phyloP scores from a whole-genome alignment of 1,140 invertebrate genomes.

The Goniozus legneri region DNA sequence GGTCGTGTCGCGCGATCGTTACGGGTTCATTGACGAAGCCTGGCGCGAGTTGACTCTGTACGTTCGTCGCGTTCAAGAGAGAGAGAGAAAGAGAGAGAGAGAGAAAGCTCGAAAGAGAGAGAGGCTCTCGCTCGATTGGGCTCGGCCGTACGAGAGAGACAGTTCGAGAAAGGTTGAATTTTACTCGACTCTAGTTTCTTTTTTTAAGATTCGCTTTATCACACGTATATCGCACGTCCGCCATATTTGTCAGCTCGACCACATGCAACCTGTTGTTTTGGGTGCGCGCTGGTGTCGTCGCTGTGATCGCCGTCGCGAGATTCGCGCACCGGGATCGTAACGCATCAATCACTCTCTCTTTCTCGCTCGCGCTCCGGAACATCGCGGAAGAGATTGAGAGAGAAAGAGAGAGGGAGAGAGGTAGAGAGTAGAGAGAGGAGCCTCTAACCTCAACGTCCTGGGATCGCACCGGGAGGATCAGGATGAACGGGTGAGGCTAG shows the following conservation, averaged over 20 bases:
- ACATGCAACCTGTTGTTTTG: constrained; percentile 44
- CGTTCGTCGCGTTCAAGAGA: no score
- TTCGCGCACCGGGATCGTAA: no score
- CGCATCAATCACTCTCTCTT: no score
- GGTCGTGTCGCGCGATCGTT: no score
- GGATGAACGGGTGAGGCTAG: constrained; percentile 42
- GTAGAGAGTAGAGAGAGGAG: no score
- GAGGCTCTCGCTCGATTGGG: no score
- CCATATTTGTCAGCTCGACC: constrained; percentile 25
- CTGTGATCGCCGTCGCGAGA: constrained; percentile 15
- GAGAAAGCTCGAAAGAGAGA: not conserved
- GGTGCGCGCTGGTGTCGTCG: constrained; percentile 24
- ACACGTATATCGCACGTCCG: no score
- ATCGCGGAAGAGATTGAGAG: not conserved
- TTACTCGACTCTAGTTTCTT: not conserved
- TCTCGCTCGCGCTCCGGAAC: no score
- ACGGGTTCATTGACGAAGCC: no score
- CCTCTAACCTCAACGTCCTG: no score
- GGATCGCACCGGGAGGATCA: no score
- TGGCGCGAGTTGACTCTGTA: no score
- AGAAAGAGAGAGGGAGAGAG: not conserved
- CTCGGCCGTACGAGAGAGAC: constrained; percentile 3
- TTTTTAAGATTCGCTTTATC: constrained; percentile 16
- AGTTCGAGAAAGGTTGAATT: constrained; percentile 5
- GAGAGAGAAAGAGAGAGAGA: constrained; percentile 1